phyloP scores from a whole-genome alignment of 1,140 invertebrate genomes.

The Leucophenga varia region DNA sequence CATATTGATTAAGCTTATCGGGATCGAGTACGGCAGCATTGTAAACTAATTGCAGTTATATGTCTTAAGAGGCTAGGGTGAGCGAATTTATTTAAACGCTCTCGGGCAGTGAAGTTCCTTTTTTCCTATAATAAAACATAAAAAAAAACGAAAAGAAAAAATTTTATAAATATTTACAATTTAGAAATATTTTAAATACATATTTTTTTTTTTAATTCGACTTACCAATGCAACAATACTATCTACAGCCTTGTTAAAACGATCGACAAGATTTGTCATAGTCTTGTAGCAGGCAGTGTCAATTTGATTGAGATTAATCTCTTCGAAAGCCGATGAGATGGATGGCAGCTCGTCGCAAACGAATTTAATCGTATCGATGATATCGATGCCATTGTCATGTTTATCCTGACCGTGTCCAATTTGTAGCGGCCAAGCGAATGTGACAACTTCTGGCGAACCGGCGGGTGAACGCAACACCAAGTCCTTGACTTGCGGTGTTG shows the following conservation, averaged over 20 bases:
- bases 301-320: conserved; percentile 87
- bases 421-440: conserved; percentile 93
- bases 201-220: conserved; percentile 23
- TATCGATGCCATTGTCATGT: conserved; percentile 56
- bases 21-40: conserved; percentile 95
- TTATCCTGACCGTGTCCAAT: conserved; percentile 80
- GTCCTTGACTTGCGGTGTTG: conserved; percentile 63
- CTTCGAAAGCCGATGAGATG: conserved; percentile 87
- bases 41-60: conserved; percentile 95
- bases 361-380: conserved; percentile 66
- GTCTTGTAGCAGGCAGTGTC: conserved; percentile 92
- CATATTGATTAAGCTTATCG: conserved; percentile 96
- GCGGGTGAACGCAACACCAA: conserved; percentile 92
- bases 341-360: conserved; percentile 94
- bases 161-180: not conserved
- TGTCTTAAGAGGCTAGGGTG: conserved; percentile 86
- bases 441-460: conserved; percentile 86
- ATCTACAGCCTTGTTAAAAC: conserved; percentile 94
- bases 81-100: conserved; percentile 82
- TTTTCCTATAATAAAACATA: conserved; percentile 83
- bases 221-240: conserved; percentile 89
- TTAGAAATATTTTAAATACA: too few relatives aligned
- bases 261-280: conserved; percentile 92
- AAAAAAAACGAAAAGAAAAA: too few relatives aligned
- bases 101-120: conserved; percentile 84